phyloP scores from a whole-genome alignment of 2,113 vertebrate species.

The Varanus salvator region DNA sequence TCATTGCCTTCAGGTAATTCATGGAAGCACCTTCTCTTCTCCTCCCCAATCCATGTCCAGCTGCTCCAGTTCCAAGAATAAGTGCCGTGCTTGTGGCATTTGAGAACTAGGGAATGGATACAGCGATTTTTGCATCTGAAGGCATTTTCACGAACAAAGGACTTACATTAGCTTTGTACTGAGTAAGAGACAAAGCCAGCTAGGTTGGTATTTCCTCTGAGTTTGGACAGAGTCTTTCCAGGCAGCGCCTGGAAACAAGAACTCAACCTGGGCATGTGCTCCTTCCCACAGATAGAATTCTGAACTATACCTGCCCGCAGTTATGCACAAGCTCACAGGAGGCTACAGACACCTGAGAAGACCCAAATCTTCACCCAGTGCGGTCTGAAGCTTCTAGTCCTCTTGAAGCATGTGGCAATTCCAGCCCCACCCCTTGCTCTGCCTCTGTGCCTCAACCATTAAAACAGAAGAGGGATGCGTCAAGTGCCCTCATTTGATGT shows the following conservation, averaged over 20 bases:
- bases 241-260: too few species aligned
- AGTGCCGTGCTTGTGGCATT: constrained; percentile 53
- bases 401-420: neutral
- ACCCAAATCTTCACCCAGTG: neutral
- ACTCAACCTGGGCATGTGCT: too few species aligned
- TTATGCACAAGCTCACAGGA: neutral
- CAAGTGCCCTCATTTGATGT: neutral
- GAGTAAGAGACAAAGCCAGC: too few species aligned
- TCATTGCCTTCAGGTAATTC: constrained; percentile 54
- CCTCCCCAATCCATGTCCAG: constrained; percentile 21
- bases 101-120: constrained; percentile 5
- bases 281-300: neutral
- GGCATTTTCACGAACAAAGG: constrained; percentile 52
- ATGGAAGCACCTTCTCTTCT: constrained; percentile 57
- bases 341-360: neutral
- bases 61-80: neutral
- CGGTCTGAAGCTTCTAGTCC: neutral
- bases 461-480: neutral
- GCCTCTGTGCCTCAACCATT: neutral
- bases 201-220: too few species aligned
- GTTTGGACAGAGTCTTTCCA: too few species aligned
- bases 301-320: neutral
- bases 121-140: neutral
- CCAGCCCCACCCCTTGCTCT: too few species aligned
- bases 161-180: neutral